Base-by-base conservation (phyloP, 2,888 invertebrate genomes). In the Cryptus armator region DNA sequence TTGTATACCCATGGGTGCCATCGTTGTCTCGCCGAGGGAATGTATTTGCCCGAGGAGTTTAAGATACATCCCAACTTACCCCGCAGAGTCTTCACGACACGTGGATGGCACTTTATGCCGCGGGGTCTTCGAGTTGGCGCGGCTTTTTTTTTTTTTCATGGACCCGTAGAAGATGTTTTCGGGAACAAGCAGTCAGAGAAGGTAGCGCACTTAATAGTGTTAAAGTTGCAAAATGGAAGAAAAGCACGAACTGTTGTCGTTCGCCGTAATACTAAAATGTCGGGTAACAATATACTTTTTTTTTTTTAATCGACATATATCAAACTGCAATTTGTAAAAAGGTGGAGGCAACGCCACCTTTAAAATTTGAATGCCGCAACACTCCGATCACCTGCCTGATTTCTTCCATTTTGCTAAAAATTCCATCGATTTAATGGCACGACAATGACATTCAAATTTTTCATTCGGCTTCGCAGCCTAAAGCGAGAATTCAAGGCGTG, bases 11-110 rank as follows among this genome's bases (percentile, higher is more conserved):
- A 71, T 76, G 87, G 86, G 86, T 78, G 81, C 83, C 84, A 84
- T 85, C 79, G 82, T 79, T 79, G 85, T 81, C 82, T 82, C 84
- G 85, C 70, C 86, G 80, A 71, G 71, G 77, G 76, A 81, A 79
- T 85, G 85, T 74, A 86, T 83, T 83, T 81, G 81, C 83, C 44
- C 53, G 70, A 76, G 81, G 59, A 82, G 70, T 81, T 66, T 81
- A 51, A 68, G 62, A 29, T 62, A 62, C 72, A 72, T 59, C 74
- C 46, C 51, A 67, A 72, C 62, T 71, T 68, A 46, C 16, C 56
- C 46, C 24, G 51, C 75, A n/a, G 14, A 19, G 48, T 62, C 37
- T 19, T 43, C 46, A 56, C 46, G 62, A 79, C 68, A 70, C 70
- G 62, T 70, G 59, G 59, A 68, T 62, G 68, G 59, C 32, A 70